phyloP scores from a whole-genome alignment of 2,113 vertebrate species.

The Oriolus oriolus region DNA sequence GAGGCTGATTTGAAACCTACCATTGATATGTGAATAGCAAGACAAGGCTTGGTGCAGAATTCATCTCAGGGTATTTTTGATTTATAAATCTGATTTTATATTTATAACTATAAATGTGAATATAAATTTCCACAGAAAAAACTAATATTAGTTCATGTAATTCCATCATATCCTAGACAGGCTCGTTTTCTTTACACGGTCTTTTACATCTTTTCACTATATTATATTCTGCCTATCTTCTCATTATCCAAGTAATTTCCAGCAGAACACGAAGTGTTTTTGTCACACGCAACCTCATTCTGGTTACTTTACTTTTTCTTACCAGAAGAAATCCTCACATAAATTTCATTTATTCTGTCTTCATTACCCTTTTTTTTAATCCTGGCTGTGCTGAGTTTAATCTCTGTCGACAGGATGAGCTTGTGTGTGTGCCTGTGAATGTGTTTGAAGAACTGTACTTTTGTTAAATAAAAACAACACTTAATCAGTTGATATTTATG shows the following conservation, averaged over 20 bases:
- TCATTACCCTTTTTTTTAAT: not conserved
- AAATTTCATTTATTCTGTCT: not conserved
- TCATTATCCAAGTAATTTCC: not conserved
- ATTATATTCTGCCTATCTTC: not conserved
- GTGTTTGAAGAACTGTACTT: not conserved
- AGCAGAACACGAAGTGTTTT: not conserved
- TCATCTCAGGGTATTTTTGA: not conserved
- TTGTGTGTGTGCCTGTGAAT: not conserved
- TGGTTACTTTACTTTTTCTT: not conserved
- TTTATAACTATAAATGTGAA: not conserved
- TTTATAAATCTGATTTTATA: conserved; percentile 6
- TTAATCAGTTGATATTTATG: not conserved
- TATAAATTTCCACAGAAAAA: not conserved
- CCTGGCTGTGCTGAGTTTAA: not conserved
- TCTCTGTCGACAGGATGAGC: not conserved
- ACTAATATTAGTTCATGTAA: not conserved
- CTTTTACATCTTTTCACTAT: not conserved
- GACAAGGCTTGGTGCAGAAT: not conserved
- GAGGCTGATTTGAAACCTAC: not conserved
- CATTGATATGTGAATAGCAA: not conserved
- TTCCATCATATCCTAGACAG: not conserved
- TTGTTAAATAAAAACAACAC: not conserved
- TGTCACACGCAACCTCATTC: not conserved
- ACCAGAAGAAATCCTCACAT: not conserved
- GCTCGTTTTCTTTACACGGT: not conserved